These are phyloP conservation scores for Thamnophis sirtalis DNA, from an alignment of 2,113 vertebrate genomes.

Conservation along the genomic window DNA sequence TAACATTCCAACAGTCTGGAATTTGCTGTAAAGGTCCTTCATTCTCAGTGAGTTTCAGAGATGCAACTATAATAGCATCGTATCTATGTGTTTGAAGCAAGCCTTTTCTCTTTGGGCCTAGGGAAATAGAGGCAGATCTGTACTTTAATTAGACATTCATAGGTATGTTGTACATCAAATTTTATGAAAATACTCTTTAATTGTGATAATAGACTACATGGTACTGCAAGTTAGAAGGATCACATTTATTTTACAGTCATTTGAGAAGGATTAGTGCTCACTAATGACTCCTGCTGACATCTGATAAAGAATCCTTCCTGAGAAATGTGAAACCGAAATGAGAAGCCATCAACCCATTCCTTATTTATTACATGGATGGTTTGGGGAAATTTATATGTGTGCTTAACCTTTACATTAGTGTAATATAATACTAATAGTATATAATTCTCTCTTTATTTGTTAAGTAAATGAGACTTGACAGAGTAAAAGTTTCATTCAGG, in stretches of 20 bases:
- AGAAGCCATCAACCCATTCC: background rate
- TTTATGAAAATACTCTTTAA: background rate
- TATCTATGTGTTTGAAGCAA: background rate
- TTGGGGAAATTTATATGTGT: background rate
- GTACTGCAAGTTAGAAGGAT: background rate
- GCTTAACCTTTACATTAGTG: background rate
- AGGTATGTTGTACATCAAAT: background rate
- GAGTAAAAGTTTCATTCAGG: background rate
- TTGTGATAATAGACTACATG: background rate
- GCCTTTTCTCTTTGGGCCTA: background rate
- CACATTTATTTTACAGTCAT: background rate
- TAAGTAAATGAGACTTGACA: background rate
- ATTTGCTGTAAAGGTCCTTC: background rate
- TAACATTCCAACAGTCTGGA: background rate
- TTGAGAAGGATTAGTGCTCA: background rate
- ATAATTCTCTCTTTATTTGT: background rate
- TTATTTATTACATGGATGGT: background rate
- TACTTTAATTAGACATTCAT: background rate
- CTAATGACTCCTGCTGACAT: background rate
- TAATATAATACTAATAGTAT: background rate
- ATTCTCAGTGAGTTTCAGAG: background rate
- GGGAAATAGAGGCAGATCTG: background rate
- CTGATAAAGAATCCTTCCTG: background rate
- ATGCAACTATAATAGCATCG: background rate
- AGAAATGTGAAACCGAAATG: background rate